Percentiles rank a stretch among this genome's conserved stretches.
Conservation (phyloP, 2,797 vertebrate genomes). For the Rhinoraja longicauda region DNA sequence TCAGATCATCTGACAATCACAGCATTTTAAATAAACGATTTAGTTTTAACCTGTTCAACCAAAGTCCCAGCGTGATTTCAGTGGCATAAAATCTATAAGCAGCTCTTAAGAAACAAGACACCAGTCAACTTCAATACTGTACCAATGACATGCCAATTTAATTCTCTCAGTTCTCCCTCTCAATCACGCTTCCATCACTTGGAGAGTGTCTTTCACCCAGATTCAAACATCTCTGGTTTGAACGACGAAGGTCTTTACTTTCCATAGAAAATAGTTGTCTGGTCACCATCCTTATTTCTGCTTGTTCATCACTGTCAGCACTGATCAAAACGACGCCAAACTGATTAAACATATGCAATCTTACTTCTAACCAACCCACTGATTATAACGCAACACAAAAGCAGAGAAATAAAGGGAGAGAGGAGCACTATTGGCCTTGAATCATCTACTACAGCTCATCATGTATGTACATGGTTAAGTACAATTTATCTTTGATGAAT, state of each 20-base stretch:
- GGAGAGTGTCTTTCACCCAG: not conserved
- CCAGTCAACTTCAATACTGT: not conserved
- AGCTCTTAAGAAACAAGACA: not conserved
- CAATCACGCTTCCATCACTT: not conserved
- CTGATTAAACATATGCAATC: not conserved
- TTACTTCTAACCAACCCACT: not conserved
- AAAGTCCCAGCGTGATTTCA: not conserved
- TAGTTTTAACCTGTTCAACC: not conserved
- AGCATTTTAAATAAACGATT: not conserved
- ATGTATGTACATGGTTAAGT: too few relatives aligned
- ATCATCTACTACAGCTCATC: too few relatives aligned
- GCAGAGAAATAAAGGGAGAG: not conserved
- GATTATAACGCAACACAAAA: too few relatives aligned
- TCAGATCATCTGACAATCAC: not conserved
- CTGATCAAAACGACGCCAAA: not conserved
- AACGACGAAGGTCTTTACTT: not conserved
- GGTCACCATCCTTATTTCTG: not conserved
- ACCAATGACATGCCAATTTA: not conserved
- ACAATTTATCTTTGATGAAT: too few relatives aligned
- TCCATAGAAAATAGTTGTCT: not conserved
- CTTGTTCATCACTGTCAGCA: not conserved
- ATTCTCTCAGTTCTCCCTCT: not conserved
- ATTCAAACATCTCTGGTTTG: not conserved
- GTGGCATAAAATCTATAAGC: conserved; percentile 2
- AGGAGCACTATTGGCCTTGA: not conserved